phyloP scores from a whole-genome alignment of 1,140 invertebrate species.

The Stegodyphus dumicola region DNA sequence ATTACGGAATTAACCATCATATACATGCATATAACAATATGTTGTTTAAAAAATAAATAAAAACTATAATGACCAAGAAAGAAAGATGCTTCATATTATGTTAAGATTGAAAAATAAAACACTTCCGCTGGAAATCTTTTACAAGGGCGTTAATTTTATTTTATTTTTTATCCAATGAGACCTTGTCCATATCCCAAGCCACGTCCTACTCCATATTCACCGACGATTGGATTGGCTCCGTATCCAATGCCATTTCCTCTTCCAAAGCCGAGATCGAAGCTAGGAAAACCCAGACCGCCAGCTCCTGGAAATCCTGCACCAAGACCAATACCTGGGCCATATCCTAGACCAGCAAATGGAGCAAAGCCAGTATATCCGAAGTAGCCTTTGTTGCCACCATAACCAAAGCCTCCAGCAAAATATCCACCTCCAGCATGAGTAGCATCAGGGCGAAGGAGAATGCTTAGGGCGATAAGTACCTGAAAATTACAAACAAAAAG shows the following conservation, averaged over 20 bases:
- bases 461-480: too few species aligned
- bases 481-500: too few species aligned
- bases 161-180: not conserved
- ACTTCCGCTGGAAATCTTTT: too few species aligned
- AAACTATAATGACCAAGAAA: too few species aligned
- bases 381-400: not conserved
- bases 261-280: not conserved
- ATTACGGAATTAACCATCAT: too few species aligned
- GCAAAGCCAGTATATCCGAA: not conserved
- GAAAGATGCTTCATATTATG: too few species aligned
- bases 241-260: not conserved
- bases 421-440: not conserved
- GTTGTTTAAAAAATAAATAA: too few species aligned
- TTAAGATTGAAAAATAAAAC: too few species aligned
- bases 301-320: not conserved
- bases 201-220: not conserved
- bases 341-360: constrained; percentile 8
- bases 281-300: not conserved
- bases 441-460: not conserved
- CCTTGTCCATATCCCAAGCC: constrained; percentile 4
- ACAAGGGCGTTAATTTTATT: not conserved
- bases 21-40: too few species aligned
- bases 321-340: not conserved
- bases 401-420: not conserved
- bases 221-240: not conserved